Base-by-base conservation (phyloP, 2,888 invertebrate species). In the Deroplatys truncata region DNA sequence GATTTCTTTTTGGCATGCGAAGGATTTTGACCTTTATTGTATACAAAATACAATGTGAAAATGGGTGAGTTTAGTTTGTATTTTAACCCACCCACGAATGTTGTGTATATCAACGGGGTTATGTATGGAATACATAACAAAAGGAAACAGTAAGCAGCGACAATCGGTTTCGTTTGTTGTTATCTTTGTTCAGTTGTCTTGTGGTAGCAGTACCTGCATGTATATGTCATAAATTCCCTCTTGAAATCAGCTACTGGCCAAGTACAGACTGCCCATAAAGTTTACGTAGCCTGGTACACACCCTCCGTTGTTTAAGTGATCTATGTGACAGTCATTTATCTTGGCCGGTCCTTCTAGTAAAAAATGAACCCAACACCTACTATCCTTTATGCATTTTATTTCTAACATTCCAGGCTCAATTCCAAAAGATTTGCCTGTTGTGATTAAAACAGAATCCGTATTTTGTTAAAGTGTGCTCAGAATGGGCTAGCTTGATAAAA, bases 21-120 rank as follows among this genome's bases (percentile, higher is more conserved):
- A 89, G 90, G 90, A 90, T 90, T 90, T 88, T 90, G 90, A 90
- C 90, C 90, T 88, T 88, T 90, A 90, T 90, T 90, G 90, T 89
- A 49, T 84, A 85, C 88, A 88, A 88, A 89, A 88, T 90, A 85
- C 88, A 89, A 89, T 84, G 88, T 82, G 83, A 85, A 89, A 85
- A 89, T 88, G 88, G 88, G 90, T 89, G 89, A 90, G 88, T 89
- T 90, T 72, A 25, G 56, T 72, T 88, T 84, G 89, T 90, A 43
- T 89, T 82, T 86, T 56, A 87, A 84, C 85, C 88, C 89, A 89
- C 89, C 89, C 89, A 89, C 89, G 85, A 87, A 43, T 87, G 28
- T 83, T 35, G 82, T 82, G 72, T 86, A 83, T 87, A 87, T 87
- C 87, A 87, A 82, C 82, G 87, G 28, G 87, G 87, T 87, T 87